Conservation (phyloP, 2,797 vertebrate species). For the Peromyscus nudipes region DNA sequence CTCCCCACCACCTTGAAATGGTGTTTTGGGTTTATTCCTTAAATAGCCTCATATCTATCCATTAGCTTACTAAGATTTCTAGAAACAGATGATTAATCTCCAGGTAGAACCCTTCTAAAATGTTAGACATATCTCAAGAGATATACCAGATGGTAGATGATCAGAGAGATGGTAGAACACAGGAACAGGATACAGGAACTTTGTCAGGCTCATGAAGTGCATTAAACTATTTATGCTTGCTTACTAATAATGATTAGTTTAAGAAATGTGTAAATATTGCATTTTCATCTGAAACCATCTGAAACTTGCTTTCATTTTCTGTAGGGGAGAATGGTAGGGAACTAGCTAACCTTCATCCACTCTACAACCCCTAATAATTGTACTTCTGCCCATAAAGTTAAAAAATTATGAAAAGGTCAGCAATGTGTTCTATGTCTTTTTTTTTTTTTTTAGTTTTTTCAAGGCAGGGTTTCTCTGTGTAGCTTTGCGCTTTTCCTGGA, state of each 20-base stretch:
- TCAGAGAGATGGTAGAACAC: background rate
- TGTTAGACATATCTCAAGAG: background rate
- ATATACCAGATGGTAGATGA: background rate
- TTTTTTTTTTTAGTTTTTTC: too few species aligned
- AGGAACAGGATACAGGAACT: background rate
- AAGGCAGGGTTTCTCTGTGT: too few species aligned
- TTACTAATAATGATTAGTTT: background rate
- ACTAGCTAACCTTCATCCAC: background rate
- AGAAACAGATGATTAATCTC: background rate
- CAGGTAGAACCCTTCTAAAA: background rate
- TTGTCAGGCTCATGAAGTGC: background rate
- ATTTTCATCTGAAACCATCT: slow-evolving; percentile 39
- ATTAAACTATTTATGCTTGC: background rate
- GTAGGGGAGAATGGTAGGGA: background rate
- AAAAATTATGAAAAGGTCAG: background rate
- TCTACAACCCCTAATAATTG: background rate
- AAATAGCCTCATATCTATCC: background rate
- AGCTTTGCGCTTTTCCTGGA: too few species aligned
- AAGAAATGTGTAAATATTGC: background rate
- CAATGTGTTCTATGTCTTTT: background rate
- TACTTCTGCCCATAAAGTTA: background rate
- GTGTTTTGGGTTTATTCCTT: background rate
- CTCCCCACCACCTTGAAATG: background rate
- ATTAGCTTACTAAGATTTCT: background rate
- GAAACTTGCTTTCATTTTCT: slow-evolving; percentile 41